phyloP scores from a whole-genome alignment of 2,797 vertebrate genomes.

The Sebastes diaconus region DNA sequence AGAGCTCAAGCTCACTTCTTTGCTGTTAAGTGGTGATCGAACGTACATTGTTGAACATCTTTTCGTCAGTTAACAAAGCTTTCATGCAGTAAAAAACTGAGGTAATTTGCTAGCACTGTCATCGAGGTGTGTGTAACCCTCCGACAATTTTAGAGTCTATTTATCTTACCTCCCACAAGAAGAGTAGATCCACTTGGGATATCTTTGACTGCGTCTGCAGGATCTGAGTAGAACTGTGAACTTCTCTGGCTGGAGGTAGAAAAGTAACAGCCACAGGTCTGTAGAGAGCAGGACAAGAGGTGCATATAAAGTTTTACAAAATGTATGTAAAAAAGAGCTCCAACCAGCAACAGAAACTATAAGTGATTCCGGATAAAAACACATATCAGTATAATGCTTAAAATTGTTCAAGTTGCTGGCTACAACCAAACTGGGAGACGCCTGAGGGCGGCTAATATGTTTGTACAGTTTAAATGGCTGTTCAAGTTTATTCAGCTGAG shows the following conservation, averaged over 20 bases:
- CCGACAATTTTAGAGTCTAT: background rate
- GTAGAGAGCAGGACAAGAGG: slow-evolving; percentile 25
- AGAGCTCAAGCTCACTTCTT: background rate
- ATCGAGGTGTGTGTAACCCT: background rate
- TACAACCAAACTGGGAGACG: background rate
- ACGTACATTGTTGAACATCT: background rate
- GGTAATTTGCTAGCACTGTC: background rate
- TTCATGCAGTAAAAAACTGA: background rate
- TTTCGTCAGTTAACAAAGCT: background rate
- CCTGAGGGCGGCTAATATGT: background rate
- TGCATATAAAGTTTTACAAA: background rate
- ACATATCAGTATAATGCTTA: background rate
- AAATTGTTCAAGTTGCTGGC: background rate
- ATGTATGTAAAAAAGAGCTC: background rate
- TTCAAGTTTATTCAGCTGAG: slow-evolving; percentile 28
- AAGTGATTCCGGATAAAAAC: background rate
- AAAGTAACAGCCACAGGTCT: slow-evolving; percentile 87
- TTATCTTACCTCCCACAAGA: slow-evolving; percentile 92
- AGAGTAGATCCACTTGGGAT: slow-evolving; percentile 90
- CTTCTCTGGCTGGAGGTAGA: slow-evolving; percentile 83
- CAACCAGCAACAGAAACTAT: background rate
- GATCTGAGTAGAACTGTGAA: slow-evolving; percentile 88
- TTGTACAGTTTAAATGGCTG: slow-evolving; percentile 12
- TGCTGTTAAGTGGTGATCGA: background rate
- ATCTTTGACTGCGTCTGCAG: slow-evolving; percentile 92